Evolutionary conservation across 2,888 invertebrate genomes (phyloP).

Genomic region (Agrotis ipsilon): DNA sequence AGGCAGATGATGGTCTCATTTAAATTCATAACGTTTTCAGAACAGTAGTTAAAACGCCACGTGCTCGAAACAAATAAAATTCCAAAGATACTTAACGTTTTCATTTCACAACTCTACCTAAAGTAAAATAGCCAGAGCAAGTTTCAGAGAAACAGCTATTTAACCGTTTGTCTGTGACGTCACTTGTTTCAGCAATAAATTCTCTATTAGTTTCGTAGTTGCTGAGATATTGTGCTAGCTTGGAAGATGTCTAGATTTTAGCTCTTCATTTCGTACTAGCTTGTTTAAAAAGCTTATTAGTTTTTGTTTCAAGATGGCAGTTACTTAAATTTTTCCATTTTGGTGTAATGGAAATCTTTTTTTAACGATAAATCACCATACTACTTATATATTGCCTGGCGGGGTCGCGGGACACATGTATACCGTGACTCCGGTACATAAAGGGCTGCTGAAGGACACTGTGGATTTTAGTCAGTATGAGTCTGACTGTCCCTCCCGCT

Average conservation of each 20-base stretch:
- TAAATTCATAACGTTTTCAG: too few species aligned
- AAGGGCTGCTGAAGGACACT: too few species aligned
- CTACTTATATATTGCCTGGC: too few species aligned
- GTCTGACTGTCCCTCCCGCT: too few species aligned
- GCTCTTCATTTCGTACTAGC: neutral
- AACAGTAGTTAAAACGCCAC: neutral
- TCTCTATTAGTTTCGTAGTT: constrained; percentile 31
- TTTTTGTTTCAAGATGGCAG: neutral
- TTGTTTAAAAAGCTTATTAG: constrained; percentile 8
- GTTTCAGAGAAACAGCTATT: constrained; percentile 36
- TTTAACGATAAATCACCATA: too few species aligned
- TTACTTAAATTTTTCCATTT: neutral
- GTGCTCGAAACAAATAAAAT: neutral
- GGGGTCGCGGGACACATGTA: too few species aligned
- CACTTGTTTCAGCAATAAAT: constrained; percentile 36
- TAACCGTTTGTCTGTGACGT: constrained; percentile 36
- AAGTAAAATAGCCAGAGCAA: constrained; percentile 21
- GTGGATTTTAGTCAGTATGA: too few species aligned
- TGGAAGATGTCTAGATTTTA: constrained; percentile 2
- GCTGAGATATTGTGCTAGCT: constrained; percentile 18
- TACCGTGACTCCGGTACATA: too few species aligned
- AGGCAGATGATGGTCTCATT: too few species aligned
- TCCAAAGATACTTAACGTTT: constrained; percentile 1
- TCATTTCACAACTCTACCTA: constrained; percentile 1
- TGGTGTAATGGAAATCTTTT: neutral